Percentiles rank a stretch among this genome's conserved stretches.
phyloP scores from a whole-genome alignment of 2,113 vertebrate genomes.

The Sula dactylatra region DNA sequence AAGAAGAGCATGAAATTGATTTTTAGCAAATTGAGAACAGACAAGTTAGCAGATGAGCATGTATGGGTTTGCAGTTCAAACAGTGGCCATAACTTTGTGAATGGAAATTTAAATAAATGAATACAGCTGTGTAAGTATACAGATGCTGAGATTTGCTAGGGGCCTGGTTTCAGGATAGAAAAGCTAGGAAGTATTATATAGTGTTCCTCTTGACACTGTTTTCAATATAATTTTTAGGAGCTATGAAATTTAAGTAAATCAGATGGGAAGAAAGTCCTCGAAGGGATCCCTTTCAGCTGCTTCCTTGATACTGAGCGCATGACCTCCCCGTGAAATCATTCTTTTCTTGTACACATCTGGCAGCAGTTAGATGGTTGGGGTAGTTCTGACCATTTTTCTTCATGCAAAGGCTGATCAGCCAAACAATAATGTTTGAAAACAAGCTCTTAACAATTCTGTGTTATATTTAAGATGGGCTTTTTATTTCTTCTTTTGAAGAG shows the following conservation, averaged over 20 bases:
- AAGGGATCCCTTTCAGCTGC: neutral
- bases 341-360: neutral
- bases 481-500: neutral
- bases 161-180: neutral
- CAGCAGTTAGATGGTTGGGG: neutral
- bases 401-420: neutral
- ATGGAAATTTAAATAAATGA: neutral
- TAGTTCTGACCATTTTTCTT: neutral
- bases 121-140: neutral
- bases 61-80: neutral
- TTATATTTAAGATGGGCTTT: neutral
- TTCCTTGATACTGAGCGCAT: neutral
- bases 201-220: neutral
- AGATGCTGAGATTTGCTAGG: neutral
- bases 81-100: neutral
- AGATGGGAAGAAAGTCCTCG: neutral
- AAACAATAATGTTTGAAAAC: neutral
- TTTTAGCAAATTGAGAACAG: slow-evolving; percentile 10
- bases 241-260: neutral
- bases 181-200: neutral
- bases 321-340: neutral
- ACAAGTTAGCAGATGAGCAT: neutral
- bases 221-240: neutral
- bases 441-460: neutral
- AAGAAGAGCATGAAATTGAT: neutral